Percentiles rank a stretch among this genome's conserved stretches.
Evolutionary conservation across 2,888 invertebrate genomes (phyloP).

Genomic region (Epinotia brunnichana): DNA sequence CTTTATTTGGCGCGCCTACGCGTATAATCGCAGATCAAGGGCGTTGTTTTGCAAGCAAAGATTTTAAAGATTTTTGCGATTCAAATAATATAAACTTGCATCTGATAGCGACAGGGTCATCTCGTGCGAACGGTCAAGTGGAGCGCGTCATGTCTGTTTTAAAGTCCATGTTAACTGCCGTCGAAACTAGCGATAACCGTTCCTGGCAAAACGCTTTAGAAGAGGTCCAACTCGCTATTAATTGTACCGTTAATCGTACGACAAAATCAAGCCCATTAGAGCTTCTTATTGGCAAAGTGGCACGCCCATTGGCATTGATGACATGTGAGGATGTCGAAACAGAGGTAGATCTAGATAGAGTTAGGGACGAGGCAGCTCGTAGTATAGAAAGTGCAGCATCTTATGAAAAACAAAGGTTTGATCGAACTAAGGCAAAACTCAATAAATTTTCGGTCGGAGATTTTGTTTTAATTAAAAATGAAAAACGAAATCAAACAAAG

Average conservation of each 20-base stretch:
- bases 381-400: conserved; percentile 36
- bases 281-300: too few relatives aligned
- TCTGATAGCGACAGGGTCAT: conserved; percentile 44
- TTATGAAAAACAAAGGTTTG: conserved; percentile 45
- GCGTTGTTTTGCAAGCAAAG: conserved; percentile 43
- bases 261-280: too few relatives aligned
- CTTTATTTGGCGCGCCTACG: conserved; percentile 45
- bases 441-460: conserved; percentile 45
- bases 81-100: conserved; percentile 44
- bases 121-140: conserved; percentile 47
- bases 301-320: too few relatives aligned
- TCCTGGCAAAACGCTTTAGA: too few relatives aligned
- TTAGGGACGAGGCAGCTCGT: conserved; percentile 16
- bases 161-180: too few relatives aligned
- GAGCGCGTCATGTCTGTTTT: conserved; percentile 32
- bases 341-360: too few relatives aligned
- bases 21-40: conserved; percentile 47
- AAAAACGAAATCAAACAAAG: conserved; percentile 48
- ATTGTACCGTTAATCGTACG: too few relatives aligned
- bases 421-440: conserved; percentile 42
- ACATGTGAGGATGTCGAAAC: too few relatives aligned
- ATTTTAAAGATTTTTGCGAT: conserved; percentile 45
- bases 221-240: too few relatives aligned
- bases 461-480: conserved; percentile 47
- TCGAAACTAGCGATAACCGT: too few relatives aligned